phyloP scores from a whole-genome alignment of 1,140 invertebrate species.

The Latrodectus geometricus region DNA sequence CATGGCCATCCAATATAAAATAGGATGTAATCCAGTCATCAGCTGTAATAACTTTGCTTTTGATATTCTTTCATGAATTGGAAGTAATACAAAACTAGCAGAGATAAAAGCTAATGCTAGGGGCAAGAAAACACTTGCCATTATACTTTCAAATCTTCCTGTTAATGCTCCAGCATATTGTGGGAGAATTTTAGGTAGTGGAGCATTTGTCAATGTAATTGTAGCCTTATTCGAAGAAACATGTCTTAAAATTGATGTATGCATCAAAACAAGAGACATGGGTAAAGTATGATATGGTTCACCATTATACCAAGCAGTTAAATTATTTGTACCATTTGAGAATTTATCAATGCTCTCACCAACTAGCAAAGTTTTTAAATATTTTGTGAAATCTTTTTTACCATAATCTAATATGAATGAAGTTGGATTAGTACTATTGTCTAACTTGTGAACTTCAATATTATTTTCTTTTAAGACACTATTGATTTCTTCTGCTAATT shows the following conservation, averaged over 20 bases:
- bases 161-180: not conserved
- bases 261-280: slow-evolving; percentile 42
- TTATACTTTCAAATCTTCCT: not conserved
- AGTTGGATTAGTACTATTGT: not conserved
- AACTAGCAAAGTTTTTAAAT: slow-evolving; percentile 37
- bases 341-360: slow-evolving; percentile 11
- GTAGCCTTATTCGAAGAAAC: not conserved
- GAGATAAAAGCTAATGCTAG: not conserved
- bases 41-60: not conserved
- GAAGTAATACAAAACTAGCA: not conserved
- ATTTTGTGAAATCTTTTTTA: slow-evolving; percentile 9
- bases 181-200: slow-evolving; percentile 3
- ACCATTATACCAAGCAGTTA: slow-evolving; percentile 62
- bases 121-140: not conserved
- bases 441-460: not conserved
- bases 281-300: slow-evolving; percentile 49
- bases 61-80: not conserved
- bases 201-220: slow-evolving; percentile 37
- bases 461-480: slow-evolving; percentile 12
- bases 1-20: not conserved
- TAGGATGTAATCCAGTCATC: not conserved
- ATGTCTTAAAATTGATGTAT: slow-evolving; percentile 39
- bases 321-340: not conserved
- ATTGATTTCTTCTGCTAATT: not conserved
- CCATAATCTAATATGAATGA: slow-evolving; percentile 32